Conservation (phyloP, 2,797 vertebrate genomes). For the Gastrophryne carolinensis region DNA sequence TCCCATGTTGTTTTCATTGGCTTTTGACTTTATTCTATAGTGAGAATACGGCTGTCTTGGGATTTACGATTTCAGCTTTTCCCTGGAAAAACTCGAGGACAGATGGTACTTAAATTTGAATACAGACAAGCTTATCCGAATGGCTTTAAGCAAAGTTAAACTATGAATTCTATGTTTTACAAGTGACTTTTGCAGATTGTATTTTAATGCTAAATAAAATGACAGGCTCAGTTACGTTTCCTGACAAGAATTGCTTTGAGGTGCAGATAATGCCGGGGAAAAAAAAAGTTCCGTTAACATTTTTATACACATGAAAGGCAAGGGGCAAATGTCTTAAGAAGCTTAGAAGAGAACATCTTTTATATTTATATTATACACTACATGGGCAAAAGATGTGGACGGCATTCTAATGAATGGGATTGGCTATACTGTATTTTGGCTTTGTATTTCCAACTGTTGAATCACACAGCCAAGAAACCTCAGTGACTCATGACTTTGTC, state of each 20-base stretch:
- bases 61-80: not conserved
- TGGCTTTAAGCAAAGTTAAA: conserved; percentile 23
- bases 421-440: too few relatives aligned
- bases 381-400: too few relatives aligned
- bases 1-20: not conserved
- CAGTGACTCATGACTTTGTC: too few relatives aligned
- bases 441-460: too few relatives aligned
- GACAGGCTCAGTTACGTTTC: conserved; percentile 12
- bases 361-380: too few relatives aligned
- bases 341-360: not conserved
- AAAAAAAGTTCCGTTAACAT: not conserved
- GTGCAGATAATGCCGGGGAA: not conserved
- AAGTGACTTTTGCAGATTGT: conserved; percentile 10
- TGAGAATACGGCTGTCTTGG: not conserved
- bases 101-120: conserved; percentile 26
- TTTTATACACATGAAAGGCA: conserved; percentile 4
- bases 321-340: not conserved
- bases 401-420: too few relatives aligned
- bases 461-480: too few relatives aligned
- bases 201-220: conserved; percentile 31
- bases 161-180: conserved; percentile 15
- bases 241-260: not conserved
- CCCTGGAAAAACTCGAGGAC: not conserved
- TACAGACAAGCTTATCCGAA: conserved; percentile 35
- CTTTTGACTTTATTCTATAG: not conserved